Evolutionary conservation across 53 echinoderm and acorn worm species (phyloP), one percentile per base, ranked within the genome.

Genomic region (Hippasteria phrygiana): DNA sequence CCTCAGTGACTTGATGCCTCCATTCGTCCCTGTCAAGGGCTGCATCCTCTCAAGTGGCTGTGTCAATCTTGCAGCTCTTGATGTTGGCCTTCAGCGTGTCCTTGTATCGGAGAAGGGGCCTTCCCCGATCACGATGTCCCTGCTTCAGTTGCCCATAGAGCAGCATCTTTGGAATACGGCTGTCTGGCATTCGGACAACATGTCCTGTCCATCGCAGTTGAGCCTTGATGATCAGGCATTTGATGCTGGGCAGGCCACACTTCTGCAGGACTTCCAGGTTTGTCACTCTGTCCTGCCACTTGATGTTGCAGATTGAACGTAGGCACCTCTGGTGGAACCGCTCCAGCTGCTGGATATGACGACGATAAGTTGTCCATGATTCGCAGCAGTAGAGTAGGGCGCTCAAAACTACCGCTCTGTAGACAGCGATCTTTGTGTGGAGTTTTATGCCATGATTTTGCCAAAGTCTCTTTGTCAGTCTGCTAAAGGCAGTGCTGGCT

Each of bases 261-360:
- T 7, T n/a, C n/a, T n/a, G n/a, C n/a, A n/a, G n/a, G n/a, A 78
- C 88, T 46, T 88, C 7, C 67, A 64, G 77, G 78, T 88, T 89
- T 22, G 89, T 54, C 18, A 59, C 59, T 59, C 69, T 65, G 40
- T 65, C 56, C 5, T 28, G 71, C 80, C 71, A 80, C 69, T 89
- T 89, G 89, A 80, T 65, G 71, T 69, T 64, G 63, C 40, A 63
- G 22, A 82, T 82, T 16, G 3, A 18, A 18, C 80, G 55, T 8
- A 82, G 83, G 24, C 85, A 84, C 22, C 69, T 26, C 45, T 69
- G 43, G 71, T 84, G 31, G 43, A 84, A 47, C 16, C 42, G 67
- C 39, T 35, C 73, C 87, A 54, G 54, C 87, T 33, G 87, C 41
- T 51, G 69, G 32, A 39, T 81, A 56, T 66, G 67, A 14, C 42